Conservation (phyloP, 2,113 vertebrate species). For the Phodopus roborovskii region DNA sequence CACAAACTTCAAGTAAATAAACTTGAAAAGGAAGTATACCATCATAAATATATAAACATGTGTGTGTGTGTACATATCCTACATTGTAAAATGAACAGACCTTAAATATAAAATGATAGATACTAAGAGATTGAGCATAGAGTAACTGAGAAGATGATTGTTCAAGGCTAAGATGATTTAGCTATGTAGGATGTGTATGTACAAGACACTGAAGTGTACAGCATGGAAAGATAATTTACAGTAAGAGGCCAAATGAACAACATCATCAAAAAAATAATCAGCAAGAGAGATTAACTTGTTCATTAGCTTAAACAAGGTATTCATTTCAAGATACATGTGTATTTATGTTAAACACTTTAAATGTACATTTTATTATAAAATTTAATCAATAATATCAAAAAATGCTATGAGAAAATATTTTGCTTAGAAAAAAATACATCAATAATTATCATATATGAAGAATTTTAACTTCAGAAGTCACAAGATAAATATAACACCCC, state of each 20-base stretch:
- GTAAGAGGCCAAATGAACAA: not conserved
- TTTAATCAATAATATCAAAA: not conserved
- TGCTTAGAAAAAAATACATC: not conserved
- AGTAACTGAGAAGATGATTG: no score
- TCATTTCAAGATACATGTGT: not conserved
- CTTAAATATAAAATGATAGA: no score
- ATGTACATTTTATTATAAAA: not conserved
- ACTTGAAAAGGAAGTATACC: not conserved
- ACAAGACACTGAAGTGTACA: not conserved
- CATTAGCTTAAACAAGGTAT: not conserved
- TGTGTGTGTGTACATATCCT: no score
- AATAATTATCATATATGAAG: not conserved
- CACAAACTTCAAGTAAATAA: not conserved
- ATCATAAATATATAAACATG: not conserved
- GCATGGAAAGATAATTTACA: not conserved
- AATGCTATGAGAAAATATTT: not conserved
- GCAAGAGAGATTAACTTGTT: not conserved
- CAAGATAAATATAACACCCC: not conserved
- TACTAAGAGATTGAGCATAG: not conserved
- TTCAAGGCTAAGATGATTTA: not conserved
- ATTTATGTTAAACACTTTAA: not conserved
- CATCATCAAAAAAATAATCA: not conserved
- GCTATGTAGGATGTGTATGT: not conserved
- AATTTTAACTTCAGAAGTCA: not conserved
- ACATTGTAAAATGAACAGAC: not conserved